phyloP scores from a whole-genome alignment of 2,113 vertebrate genomes.

The Lagopus muta region DNA sequence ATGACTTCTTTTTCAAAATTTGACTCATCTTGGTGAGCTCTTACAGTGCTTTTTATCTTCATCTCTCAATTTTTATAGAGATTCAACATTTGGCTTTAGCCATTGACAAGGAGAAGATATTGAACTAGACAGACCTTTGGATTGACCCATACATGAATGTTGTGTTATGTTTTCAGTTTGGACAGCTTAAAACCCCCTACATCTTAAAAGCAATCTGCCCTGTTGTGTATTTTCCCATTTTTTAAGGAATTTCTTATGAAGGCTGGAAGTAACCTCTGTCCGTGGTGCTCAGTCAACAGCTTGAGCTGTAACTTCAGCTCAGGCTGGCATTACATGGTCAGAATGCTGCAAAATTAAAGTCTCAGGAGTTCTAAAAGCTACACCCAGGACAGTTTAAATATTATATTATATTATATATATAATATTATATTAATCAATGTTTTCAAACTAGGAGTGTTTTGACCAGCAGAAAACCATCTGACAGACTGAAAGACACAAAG shows the following conservation, averaged over 20 bases:
- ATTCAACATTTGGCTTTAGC: background rate
- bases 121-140: background rate
- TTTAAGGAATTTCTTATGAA: background rate
- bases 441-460: background rate
- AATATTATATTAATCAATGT: too few relatives aligned
- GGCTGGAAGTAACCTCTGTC: slow-evolving; percentile 24
- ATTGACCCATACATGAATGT: background rate
- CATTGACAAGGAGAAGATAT: background rate
- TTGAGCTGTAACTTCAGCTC: background rate
- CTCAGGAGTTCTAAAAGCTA: background rate
- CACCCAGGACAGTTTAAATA: background rate
- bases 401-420: too few relatives aligned
- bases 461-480: background rate
- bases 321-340: background rate
- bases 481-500: background rate
- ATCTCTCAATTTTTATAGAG: background rate
- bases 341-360: background rate
- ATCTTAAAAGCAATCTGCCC: background rate
- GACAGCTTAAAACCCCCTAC: background rate
- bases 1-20: slow-evolving; percentile 16
- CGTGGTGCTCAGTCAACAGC: slow-evolving; percentile 18
- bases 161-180: background rate
- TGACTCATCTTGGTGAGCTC: background rate
- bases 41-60: background rate
- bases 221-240: background rate